Evolutionary conservation across 1,140 invertebrate genomes (phyloP).

Genomic region (Formica exsecta): DNA sequence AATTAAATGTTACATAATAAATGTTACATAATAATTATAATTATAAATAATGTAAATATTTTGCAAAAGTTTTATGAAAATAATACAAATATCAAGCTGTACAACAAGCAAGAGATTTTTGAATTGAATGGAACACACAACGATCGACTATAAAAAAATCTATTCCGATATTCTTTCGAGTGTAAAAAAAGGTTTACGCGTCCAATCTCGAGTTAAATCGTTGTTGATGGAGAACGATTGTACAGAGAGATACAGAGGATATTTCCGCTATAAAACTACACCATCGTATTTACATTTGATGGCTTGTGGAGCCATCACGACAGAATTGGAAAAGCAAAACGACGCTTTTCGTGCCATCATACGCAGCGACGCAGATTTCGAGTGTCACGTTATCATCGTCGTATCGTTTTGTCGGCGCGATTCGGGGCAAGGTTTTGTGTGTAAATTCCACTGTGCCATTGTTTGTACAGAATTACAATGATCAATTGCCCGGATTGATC

Average conservation of each 20-base stretch:
- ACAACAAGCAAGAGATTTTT: not conserved
- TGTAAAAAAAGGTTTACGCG: not conserved
- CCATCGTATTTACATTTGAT: slow-evolving; percentile 27
- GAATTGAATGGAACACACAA: slow-evolving; percentile 1
- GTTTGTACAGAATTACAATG: slow-evolving; percentile 56
- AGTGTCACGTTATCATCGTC: slow-evolving; percentile 38
- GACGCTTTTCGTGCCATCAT: slow-evolving; percentile 32
- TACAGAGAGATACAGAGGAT: not conserved
- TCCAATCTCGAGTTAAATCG: slow-evolving; percentile 10
- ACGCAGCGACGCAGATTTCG: slow-evolving; percentile 38
- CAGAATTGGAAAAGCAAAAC: slow-evolving; percentile 25
- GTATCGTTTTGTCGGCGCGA: slow-evolving; percentile 29
- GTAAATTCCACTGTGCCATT: slow-evolving; percentile 59
- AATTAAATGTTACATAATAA: no score
- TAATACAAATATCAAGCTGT: not conserved
- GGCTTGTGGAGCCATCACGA: slow-evolving; percentile 19
- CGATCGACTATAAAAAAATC: not conserved
- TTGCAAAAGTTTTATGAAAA: not conserved
- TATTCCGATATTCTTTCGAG: slow-evolving; percentile 13
- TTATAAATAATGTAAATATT: slow-evolving; percentile 10
- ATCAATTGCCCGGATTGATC: slow-evolving; percentile 31
- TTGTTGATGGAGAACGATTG: slow-evolving; percentile 34
- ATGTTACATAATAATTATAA: no score
- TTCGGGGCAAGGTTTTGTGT: slow-evolving; percentile 28
- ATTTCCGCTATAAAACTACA: slow-evolving; percentile 22